phyloP scores from a whole-genome alignment of 2,888 invertebrate species.

The Meiosimyza decipiens region DNA sequence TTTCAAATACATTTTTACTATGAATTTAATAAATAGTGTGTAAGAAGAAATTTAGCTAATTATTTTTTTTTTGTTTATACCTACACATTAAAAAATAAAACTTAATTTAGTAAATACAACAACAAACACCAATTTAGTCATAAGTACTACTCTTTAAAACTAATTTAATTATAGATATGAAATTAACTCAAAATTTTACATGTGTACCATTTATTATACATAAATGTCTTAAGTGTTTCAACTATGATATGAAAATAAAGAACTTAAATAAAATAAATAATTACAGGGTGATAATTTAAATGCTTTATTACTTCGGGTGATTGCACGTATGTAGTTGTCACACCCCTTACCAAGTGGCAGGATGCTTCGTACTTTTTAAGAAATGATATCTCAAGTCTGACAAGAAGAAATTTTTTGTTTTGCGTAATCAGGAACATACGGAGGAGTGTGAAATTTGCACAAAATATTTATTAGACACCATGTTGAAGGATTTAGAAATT shows the following conservation, averaged over 20 bases:
- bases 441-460: no score
- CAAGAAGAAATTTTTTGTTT: no score
- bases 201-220: slow-evolving; percentile 21
- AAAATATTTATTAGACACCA: no score
- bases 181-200: slow-evolving; percentile 7
- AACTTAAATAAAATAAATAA: not conserved
- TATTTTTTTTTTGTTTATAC: slow-evolving; percentile 7
- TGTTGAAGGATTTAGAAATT: no score
- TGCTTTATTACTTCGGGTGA: not conserved
- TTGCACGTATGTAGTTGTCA: no score
- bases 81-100: not conserved
- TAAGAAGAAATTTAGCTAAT: slow-evolving; percentile 24
- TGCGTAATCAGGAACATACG: no score
- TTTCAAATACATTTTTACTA: slow-evolving; percentile 26
- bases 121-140: slow-evolving; percentile 26
- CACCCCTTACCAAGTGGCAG: no score
- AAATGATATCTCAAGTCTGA: no score
- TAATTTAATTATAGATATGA: not conserved
- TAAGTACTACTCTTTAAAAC: slow-evolving; percentile 11
- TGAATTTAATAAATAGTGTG: slow-evolving; percentile 5
- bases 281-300: not conserved
- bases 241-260: slow-evolving; percentile 15
- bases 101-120: slow-evolving; percentile 2
- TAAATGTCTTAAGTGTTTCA: slow-evolving; percentile 27
- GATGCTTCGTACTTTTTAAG: no score